Evolutionary conservation across 2,797 vertebrate species (phyloP), one percentile per base, ranked within the genome.

Genomic region (Muscicapa striata): DNA sequence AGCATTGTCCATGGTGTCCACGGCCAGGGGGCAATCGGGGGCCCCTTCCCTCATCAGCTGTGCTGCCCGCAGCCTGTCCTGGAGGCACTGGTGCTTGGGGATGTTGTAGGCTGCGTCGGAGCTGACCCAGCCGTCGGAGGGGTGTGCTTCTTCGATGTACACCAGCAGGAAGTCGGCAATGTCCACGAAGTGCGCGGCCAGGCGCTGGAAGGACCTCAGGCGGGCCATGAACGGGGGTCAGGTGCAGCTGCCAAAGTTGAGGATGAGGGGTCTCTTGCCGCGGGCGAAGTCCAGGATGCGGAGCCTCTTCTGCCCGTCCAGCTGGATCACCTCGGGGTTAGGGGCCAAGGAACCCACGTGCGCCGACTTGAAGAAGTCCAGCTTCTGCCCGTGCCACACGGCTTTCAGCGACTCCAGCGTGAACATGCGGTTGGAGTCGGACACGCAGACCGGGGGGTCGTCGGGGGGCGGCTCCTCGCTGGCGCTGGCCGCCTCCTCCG

Each of bases 181-280:
- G 97, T 98, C 98, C 90, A 98, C 97, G 98, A 99, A 99, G 97
- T 98, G 98, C 95, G 98, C 96, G 78, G 98, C 99, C 96, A 99
- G 98, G 97, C 99, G 98, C 97, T 98, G 98, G 97, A 99, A 99
- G 94, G 99, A 98, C 93, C 98, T 96, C 98, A 99, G 98, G 69
- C 99, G 99, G 97, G 99, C 99, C 99, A 99, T 99, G 98, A 99
- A 99, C 52, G 99, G 99, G 72, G 99, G 99, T 99, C 99, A 99
- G 98, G 99, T 99, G 98, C 99, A 99, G 98, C 99, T 99, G 93
- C 99, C 99, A 96, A 99, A 99, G 97, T 99, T 99, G 55, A 99
- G 98, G 92, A 99, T 98, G 90, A 99, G 98, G 48, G 99, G 99
- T 97, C 99, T 98, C 89, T 96, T 97, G 78, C 98, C 99, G 59